Evolutionary conservation across 2,113 vertebrate genomes (phyloP).

Genomic region (Otocyon megalotis): DNA sequence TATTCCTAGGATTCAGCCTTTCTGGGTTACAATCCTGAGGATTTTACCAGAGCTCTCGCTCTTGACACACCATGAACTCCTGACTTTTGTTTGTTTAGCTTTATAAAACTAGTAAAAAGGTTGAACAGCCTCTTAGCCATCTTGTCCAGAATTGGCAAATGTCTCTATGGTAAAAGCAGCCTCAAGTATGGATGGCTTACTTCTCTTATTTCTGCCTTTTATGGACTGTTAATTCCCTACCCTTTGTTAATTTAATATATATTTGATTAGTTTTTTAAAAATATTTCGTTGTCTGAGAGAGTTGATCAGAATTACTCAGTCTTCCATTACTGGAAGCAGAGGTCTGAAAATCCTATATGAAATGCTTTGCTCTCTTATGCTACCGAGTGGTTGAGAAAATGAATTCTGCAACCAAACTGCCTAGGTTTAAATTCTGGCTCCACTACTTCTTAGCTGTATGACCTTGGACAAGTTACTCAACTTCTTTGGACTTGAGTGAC

Average conservation of each 20-base stretch:
- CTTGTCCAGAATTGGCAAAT: neutral
- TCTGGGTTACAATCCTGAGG: neutral
- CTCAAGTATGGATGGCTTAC: neutral
- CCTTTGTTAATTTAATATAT: constrained; percentile 22
- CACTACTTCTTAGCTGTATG: neutral
- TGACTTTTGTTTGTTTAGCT: neutral
- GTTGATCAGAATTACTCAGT: constrained; percentile 8
- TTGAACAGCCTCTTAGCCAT: neutral
- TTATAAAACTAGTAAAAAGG: neutral
- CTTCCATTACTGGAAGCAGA: constrained; percentile 19
- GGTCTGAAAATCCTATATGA: constrained; percentile 44
- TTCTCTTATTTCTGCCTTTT: neutral
- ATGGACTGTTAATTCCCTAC: neutral
- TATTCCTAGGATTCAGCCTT: neutral
- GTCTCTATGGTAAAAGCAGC: neutral
- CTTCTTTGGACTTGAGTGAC: neutral
- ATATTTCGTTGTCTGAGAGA: constrained; percentile 28
- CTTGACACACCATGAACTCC: neutral
- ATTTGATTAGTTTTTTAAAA: neutral
- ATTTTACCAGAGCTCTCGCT: neutral
- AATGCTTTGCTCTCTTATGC: neutral
- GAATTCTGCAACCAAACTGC: neutral
- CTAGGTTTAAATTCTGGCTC: constrained; percentile 15
- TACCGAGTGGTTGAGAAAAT: constrained; percentile 10
- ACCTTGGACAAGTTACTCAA: neutral